Evolutionary conservation across 2,113 vertebrate genomes (phyloP).

Genomic region (Nothocercus julius): DNA sequence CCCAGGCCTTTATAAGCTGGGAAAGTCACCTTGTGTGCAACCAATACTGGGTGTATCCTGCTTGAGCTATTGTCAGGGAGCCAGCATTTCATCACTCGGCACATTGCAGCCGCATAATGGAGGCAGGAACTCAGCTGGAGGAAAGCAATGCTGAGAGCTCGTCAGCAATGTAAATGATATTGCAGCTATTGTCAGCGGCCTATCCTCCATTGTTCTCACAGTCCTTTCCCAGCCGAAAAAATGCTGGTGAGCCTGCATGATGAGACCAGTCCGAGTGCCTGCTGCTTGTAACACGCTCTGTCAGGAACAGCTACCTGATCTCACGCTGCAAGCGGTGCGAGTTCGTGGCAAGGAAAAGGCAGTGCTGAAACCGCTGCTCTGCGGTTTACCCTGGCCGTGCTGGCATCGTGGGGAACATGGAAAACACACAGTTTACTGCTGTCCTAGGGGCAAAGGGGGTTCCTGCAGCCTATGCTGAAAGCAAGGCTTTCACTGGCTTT

Average conservation of each 20-base stretch:
- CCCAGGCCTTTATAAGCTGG: constrained; percentile 67
- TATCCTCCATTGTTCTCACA: constrained; percentile 60
- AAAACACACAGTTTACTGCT: not conserved
- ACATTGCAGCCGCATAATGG: constrained; percentile 51
- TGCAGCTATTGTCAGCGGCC: constrained; percentile 49
- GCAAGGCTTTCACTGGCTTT: not conserved
- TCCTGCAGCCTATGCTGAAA: not conserved
- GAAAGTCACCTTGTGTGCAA: constrained; percentile 67
- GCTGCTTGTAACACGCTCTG: constrained; percentile 52
- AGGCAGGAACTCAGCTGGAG: constrained; percentile 52
- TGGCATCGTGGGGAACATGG: accelerated
- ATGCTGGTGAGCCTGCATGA: constrained; percentile 67
- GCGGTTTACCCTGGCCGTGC: not conserved
- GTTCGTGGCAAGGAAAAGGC: not conserved
- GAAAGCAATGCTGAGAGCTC: constrained; percentile 67
- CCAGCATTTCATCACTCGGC: constrained; percentile 72
- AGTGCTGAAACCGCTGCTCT: not conserved
- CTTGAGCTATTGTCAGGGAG: constrained; percentile 67
- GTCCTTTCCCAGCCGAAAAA: constrained; percentile 72
- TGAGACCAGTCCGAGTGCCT: constrained; percentile 36
- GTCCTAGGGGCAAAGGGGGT: accelerated
- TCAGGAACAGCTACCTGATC: constrained; percentile 53
- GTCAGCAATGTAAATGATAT: constrained; percentile 73
- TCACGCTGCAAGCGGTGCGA: constrained; percentile 12
- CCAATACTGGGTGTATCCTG: constrained; percentile 73